These are phyloP conservation scores for Entomyzon cyanotis DNA, from an alignment of 2,113 vertebrate genomes.

Conservation along the genomic window DNA sequence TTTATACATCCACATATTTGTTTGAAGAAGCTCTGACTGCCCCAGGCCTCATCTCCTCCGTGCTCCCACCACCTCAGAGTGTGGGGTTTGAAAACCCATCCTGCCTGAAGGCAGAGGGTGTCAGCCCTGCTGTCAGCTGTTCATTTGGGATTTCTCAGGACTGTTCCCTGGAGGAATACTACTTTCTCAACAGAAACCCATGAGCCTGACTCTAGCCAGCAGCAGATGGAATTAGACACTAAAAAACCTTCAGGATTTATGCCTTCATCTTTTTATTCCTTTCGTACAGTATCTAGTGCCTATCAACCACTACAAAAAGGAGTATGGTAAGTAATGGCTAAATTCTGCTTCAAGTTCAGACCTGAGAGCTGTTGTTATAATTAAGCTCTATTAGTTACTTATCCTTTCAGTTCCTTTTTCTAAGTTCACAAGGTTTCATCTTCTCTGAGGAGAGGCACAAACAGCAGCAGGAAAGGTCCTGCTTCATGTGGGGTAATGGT, in stretches of 20 bases:
- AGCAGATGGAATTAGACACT: background rate
- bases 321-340: background rate
- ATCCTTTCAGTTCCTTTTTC: background rate
- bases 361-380: background rate
- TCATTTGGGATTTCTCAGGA: background rate
- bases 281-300: background rate
- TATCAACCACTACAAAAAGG: background rate
- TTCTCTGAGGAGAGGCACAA: background rate
- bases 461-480: background rate
- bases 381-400: background rate
- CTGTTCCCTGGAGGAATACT: background rate
- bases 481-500: accelerated
- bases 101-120: background rate
- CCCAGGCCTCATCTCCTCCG: background rate
- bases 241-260: background rate
- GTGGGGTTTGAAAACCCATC: background rate
- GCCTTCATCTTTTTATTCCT: background rate
- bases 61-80: background rate
- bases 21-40: conserved; percentile 12
- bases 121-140: accelerated
- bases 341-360: background rate
- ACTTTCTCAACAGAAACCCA: background rate
- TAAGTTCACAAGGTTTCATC: background rate
- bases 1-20: background rate
- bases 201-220: background rate